phyloP scores from a whole-genome alignment of 2,113 vertebrate species.

The Hippocampus mohnikei region DNA sequence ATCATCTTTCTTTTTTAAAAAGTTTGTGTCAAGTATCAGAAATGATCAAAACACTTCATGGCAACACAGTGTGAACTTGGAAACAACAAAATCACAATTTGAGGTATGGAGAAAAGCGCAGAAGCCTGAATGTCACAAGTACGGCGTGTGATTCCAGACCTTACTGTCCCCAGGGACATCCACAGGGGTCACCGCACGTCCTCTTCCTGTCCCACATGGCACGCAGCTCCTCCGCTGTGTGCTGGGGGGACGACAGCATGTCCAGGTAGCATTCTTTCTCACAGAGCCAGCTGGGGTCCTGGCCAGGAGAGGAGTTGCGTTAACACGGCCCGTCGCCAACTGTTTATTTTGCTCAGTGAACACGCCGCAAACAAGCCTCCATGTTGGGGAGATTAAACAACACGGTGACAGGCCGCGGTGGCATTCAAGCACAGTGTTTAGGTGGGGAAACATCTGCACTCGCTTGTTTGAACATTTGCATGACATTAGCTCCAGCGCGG shows the following conservation, averaged over 20 bases:
- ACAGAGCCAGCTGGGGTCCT: constrained; percentile 93
- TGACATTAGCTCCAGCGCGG: not conserved
- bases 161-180: constrained; percentile 71
- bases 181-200: constrained; percentile 85
- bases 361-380: not conserved
- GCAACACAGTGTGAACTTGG: not conserved
- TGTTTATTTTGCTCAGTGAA: constrained; percentile 6
- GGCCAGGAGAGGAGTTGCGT: constrained; percentile 15
- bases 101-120: constrained; percentile 15
- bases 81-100: constrained; percentile 10
- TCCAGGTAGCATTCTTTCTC: constrained; percentile 88
- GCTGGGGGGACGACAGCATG: constrained; percentile 94
- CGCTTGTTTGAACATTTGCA: not conserved
- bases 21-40: not conserved
- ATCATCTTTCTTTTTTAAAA: not conserved
- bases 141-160: constrained; percentile 14
- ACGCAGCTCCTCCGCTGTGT: constrained; percentile 80
- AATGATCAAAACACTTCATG: constrained; percentile 11
- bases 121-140: constrained; percentile 25
- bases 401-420: not conserved
- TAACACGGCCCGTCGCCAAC: constrained; percentile 1
- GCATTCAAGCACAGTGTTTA: not conserved
- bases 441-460: not conserved
- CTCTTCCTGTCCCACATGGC: constrained; percentile 83
- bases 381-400: not conserved